Evolutionary conservation across 2,888 invertebrate genomes (phyloP).

Genomic region (Polyploca ridens): DNA sequence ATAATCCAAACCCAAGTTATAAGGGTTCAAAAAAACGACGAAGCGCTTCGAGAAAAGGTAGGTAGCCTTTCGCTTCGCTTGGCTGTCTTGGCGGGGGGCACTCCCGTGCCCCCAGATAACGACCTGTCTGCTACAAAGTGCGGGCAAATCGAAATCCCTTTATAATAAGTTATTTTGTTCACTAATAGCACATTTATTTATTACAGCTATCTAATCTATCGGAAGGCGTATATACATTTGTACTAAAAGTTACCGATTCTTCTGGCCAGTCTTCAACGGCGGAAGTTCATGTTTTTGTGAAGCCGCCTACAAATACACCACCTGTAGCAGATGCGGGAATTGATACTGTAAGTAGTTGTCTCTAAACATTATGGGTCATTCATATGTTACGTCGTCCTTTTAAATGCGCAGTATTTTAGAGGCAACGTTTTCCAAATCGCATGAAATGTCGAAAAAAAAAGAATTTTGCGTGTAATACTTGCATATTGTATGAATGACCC

Average conservation of each 20-base stretch:
- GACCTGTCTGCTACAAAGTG: too few relatives aligned
- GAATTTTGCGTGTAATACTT: neutral
- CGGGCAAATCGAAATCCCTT: too few relatives aligned
- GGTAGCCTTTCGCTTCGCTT: too few relatives aligned
- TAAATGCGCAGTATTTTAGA: neutral
- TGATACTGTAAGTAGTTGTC: constrained; percentile 71
- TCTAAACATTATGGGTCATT: neutral
- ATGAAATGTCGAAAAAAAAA: neutral
- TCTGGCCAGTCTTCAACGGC: constrained; percentile 95
- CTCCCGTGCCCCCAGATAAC: too few relatives aligned
- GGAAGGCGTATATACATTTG: constrained; percentile 97
- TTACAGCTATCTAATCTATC: constrained; percentile 92
- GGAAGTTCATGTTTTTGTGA: constrained; percentile 96
- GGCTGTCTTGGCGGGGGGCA: too few relatives aligned
- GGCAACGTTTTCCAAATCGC: neutral
- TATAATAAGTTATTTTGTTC: too few relatives aligned
- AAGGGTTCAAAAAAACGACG: too few relatives aligned
- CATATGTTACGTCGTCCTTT: neutral
- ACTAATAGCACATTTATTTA: too few relatives aligned
- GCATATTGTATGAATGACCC: neutral
- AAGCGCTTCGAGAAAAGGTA: too few relatives aligned
- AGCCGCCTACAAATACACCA: constrained; percentile 93
- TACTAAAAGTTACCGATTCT: constrained; percentile 95
- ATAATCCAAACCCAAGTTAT: too few relatives aligned
- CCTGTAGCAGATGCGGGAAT: constrained; percentile 88